Percentiles rank a stretch among this genome's conserved stretches.
phyloP scores from a whole-genome alignment of 2,797 vertebrate species.

The Carcharodon carcharias region DNA sequence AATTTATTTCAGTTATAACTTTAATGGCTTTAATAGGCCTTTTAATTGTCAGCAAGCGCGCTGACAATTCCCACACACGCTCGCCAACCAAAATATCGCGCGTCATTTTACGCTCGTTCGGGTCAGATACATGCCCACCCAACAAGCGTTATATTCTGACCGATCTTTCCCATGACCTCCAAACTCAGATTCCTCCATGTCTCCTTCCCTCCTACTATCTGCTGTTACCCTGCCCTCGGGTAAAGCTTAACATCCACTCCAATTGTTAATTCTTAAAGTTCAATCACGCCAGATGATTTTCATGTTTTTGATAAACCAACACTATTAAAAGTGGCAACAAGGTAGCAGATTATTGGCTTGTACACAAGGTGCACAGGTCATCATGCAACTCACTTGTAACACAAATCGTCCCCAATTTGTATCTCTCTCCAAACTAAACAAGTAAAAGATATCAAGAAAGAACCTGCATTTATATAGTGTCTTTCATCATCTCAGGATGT shows the following conservation, averaged over 20 bases:
- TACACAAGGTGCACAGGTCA: not conserved
- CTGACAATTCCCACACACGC: too few species aligned
- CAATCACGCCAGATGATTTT: not conserved
- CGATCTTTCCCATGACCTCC: too few species aligned
- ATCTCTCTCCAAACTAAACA: not conserved
- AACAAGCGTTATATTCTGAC: too few species aligned
- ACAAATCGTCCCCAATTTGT: not conserved
- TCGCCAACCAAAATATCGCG: too few species aligned
- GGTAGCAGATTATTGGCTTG: not conserved
- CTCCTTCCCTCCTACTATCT: not conserved
- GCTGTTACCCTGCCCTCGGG: not conserved
- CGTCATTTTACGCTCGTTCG: too few species aligned
- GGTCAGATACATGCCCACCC: too few species aligned
- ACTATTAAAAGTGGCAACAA: not conserved
- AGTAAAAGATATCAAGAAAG: not conserved
- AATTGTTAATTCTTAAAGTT: not conserved
- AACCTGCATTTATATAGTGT: not conserved
- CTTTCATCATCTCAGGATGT: not conserved
- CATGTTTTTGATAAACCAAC: not conserved
- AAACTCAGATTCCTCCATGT: not conserved
- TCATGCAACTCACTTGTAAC: not conserved
- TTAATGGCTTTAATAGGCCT: too few species aligned
- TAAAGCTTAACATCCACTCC: not conserved
- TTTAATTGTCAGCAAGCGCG: too few species aligned
- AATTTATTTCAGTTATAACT: too few species aligned